These are phyloP conservation scores for Malachius bipustulatus DNA, from an alignment of 2,888 invertebrate species.

Conservation along the genomic window DNA sequence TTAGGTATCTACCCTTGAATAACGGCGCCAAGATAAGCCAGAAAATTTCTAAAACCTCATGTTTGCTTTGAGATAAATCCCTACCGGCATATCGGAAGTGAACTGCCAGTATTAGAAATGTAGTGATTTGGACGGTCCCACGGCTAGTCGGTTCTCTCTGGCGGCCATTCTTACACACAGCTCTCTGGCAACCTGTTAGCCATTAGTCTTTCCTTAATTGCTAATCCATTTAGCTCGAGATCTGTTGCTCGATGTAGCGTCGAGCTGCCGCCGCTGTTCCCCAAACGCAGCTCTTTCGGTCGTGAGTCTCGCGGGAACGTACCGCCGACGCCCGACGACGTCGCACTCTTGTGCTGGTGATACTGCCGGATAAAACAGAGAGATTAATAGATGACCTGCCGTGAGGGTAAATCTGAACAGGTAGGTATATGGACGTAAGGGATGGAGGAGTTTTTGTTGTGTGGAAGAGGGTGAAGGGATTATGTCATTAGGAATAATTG, in stretches of 20 bases:
- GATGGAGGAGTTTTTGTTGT: too few species aligned
- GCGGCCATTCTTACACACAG: constrained; percentile 69
- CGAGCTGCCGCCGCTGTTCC: constrained; percentile 39
- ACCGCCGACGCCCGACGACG: constrained; percentile 40
- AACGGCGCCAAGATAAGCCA: too few species aligned
- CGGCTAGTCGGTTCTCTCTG: too few species aligned
- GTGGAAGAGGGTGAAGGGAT: too few species aligned
- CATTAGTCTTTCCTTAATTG: constrained; percentile 78
- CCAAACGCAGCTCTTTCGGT: constrained; percentile 37
- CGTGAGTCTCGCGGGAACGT: constrained; percentile 47
- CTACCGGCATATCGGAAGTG: too few species aligned
- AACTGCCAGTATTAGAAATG: constrained; percentile 14
- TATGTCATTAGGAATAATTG: too few species aligned
- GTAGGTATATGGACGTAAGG: too few species aligned
- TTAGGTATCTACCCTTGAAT: too few species aligned
- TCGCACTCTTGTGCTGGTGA: constrained; percentile 41
- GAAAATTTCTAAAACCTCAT: too few species aligned
- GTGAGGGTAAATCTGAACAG: too few species aligned
- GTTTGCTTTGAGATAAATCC: too few species aligned
- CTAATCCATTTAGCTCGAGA: constrained; percentile 62
- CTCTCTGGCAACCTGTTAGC: constrained; percentile 80
- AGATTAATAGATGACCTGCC: too few species aligned
- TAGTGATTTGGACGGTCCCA: constrained; percentile 24
- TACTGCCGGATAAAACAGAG: constrained; percentile 32
- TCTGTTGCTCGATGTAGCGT: constrained; percentile 36